Percentiles rank a stretch among this genome's conserved stretches.
These are phyloP conservation scores for Glaucopsyche alexis DNA, from an alignment of 2,888 invertebrate species.

Conservation along the genomic window DNA sequence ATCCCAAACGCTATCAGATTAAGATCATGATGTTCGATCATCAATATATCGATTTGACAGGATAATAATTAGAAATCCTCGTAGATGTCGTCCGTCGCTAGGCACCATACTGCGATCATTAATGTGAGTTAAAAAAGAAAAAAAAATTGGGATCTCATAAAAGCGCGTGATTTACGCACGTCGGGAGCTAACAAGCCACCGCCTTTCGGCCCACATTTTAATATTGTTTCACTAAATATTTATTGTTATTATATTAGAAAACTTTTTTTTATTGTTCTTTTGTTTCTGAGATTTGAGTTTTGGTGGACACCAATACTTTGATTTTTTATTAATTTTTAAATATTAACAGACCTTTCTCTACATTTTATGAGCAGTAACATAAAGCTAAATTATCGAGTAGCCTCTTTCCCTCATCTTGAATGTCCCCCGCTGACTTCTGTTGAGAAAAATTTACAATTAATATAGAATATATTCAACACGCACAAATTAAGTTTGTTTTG, in stretches of 20 bases:
- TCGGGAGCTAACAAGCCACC: slow-evolving; percentile 74
- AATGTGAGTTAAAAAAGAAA: slow-evolving; percentile 73
- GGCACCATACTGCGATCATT: slow-evolving; percentile 79
- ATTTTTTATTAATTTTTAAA: neutral
- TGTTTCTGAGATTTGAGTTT: neutral
- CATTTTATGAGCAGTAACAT: neutral
- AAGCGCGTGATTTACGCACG: slow-evolving; percentile 75
- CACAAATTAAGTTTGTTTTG: slow-evolving; percentile 24
- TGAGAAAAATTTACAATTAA: slow-evolving; percentile 7
- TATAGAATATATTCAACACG: neutral
- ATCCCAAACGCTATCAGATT: slow-evolving; percentile 48
- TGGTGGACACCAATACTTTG: neutral
- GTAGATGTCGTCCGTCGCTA: slow-evolving; percentile 77
- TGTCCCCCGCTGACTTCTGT: slow-evolving; percentile 6
- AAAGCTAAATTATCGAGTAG: neutral
- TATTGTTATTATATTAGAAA: slow-evolving; percentile 3
- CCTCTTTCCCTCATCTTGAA: neutral
- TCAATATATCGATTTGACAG: slow-evolving; percentile 78
- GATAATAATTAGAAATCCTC: slow-evolving; percentile 79
- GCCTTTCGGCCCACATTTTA: slow-evolving; percentile 45
- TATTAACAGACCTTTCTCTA: neutral
- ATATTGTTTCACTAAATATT: slow-evolving; percentile 26
- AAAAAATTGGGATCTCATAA: slow-evolving; percentile 76
- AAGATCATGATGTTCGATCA: slow-evolving; percentile 70
- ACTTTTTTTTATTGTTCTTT: neutral